These are phyloP conservation scores for Ispidina lecontei DNA, from an alignment of 2,797 vertebrate species.

Conservation along the genomic window DNA sequence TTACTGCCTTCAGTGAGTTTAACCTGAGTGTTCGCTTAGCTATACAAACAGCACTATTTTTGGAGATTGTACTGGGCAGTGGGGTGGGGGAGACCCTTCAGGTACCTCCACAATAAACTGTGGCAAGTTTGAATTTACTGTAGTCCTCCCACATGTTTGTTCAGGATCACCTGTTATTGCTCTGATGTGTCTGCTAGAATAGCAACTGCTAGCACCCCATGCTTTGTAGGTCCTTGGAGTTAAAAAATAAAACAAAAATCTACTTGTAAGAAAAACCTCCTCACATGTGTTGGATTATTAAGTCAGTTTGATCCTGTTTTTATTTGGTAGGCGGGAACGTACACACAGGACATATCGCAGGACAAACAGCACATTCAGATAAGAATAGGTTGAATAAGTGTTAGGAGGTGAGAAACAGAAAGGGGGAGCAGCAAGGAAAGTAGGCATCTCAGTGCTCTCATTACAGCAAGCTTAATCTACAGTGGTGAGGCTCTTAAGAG, in stretches of 20 bases:
- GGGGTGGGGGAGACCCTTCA: not conserved
- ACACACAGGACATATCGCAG: not conserved
- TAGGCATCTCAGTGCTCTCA: fast-evolving
- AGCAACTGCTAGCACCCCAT: not conserved
- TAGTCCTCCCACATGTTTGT: not conserved
- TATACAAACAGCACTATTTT: not conserved
- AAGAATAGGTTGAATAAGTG: not conserved
- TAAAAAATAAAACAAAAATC: not conserved
- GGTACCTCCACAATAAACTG: not conserved
- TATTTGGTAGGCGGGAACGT: not conserved
- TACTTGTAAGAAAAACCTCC: not conserved
- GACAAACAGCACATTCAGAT: not conserved
- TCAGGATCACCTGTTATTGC: not conserved
- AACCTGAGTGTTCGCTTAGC: conserved; percentile 31
- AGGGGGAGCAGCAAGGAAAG: not conserved
- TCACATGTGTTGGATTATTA: not conserved
- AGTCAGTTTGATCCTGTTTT: not conserved
- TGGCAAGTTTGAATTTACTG: not conserved
- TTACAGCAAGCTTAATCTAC: not conserved
- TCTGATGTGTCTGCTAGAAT: not conserved
- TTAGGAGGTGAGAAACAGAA: not conserved
- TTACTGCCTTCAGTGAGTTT: conserved; percentile 14
- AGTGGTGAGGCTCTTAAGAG: not conserved
- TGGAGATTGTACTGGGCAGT: not conserved
- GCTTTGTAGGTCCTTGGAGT: not conserved